Evolutionary conservation across 2,113 vertebrate genomes (phyloP).

Genomic region (Pseudopodoces humilis): DNA sequence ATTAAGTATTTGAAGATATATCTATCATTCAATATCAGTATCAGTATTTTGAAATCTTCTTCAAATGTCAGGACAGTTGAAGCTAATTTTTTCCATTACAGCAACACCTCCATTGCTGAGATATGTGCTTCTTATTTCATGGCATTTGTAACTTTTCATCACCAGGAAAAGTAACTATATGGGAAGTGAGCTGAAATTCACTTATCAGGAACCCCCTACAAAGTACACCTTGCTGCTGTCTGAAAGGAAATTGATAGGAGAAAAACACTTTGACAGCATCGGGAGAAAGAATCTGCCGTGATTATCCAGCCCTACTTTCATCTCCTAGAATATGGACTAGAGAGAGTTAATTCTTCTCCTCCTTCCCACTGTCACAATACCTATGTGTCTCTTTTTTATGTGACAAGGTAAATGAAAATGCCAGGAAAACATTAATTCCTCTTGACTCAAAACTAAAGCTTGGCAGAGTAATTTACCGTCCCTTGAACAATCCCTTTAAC

Average conservation of each 20-base stretch:
- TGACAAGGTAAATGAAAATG: slow-evolving; percentile 70
- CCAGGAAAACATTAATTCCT: slow-evolving; percentile 68
- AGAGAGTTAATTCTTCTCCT: slow-evolving; percentile 45
- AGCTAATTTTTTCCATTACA: background rate
- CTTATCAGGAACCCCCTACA: background rate
- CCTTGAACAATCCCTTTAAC: slow-evolving; percentile 56
- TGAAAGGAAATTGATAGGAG: background rate
- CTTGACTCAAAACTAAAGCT: slow-evolving; percentile 53
- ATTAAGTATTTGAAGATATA: background rate
- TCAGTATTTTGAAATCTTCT: background rate
- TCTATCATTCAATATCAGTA: background rate
- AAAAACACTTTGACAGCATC: background rate
- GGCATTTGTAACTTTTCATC: background rate
- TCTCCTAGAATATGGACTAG: background rate
- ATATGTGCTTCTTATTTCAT: background rate
- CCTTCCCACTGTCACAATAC: slow-evolving; percentile 49
- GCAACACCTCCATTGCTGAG: background rate
- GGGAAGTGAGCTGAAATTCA: background rate
- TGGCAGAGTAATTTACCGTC: slow-evolving; percentile 65
- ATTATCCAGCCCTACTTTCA: background rate
- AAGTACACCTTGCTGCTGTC: background rate
- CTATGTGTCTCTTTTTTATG: slow-evolving; percentile 56
- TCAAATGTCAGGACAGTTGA: background rate
- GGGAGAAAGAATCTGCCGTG: background rate
- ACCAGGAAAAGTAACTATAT: background rate